A percentile compares a stretch with the other conserved stretches of the same genome.
phyloP scores from a whole-genome alignment of 1,140 invertebrate species.

The Hydropsyche tenuis region DNA sequence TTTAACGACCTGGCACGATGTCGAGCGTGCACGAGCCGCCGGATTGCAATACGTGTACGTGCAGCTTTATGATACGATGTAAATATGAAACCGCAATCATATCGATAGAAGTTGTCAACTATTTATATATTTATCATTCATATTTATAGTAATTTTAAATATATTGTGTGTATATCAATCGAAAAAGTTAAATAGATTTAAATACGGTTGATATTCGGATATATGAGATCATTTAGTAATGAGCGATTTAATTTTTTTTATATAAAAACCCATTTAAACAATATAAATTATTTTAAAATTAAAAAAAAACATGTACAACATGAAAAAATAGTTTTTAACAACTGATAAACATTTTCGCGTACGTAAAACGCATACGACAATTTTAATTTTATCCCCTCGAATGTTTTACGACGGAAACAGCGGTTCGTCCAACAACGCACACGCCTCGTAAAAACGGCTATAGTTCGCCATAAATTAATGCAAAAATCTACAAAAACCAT shows the following conservation, averaged over 20 bases:
- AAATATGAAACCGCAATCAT: slow-evolving; percentile 35
- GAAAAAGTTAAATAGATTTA: too few species aligned
- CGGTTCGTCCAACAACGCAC: slow-evolving; percentile 25
- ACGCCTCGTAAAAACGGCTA: slow-evolving; percentile 33
- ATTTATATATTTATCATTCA: too few species aligned
- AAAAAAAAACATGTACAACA: too few species aligned
- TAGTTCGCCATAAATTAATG: neutral
- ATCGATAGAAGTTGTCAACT: neutral
- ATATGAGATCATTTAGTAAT: too few species aligned
- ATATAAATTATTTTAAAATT: too few species aligned
- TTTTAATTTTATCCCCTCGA: slow-evolving; percentile 23
- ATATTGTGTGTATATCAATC: too few species aligned
- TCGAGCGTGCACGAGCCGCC: slow-evolving; percentile 11
- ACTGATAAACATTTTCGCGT: neutral
- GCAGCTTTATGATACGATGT: slow-evolving; percentile 30
- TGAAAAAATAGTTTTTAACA: too few species aligned
- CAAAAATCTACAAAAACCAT: neutral
- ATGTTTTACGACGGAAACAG: slow-evolving; percentile 33
- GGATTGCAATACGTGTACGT: slow-evolving; percentile 37
- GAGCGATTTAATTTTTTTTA: too few species aligned
- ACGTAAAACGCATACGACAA: slow-evolving; percentile 10
- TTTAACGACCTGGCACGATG: slow-evolving; percentile 32
- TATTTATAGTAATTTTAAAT: too few species aligned
- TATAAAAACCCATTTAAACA: too few species aligned
- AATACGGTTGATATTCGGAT: too few species aligned